These are phyloP conservation scores for Pseudobourletiella spinata DNA, from an alignment of 1,140 invertebrate species.

Conservation along the genomic window DNA sequence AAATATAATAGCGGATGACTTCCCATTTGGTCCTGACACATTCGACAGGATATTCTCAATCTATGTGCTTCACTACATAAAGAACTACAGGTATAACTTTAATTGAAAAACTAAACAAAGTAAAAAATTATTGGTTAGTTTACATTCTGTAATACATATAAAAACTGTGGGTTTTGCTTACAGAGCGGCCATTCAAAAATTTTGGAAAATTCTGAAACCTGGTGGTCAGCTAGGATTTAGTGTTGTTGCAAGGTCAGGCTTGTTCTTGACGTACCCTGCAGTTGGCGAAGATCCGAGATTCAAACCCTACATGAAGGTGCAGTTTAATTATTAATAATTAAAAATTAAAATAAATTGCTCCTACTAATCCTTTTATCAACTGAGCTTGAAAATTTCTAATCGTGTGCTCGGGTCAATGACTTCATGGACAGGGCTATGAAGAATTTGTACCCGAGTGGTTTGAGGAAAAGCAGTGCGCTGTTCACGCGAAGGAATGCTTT, in stretches of 20 bases:
- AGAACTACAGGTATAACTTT: conserved; percentile 2
- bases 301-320: neutral
- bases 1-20: neutral
- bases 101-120: too few relatives aligned
- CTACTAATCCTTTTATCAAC: too few relatives aligned
- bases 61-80: conserved; percentile 16
- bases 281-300: neutral
- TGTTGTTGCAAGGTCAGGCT: neutral
- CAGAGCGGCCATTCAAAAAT: neutral
- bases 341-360: too few relatives aligned
- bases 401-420: too few relatives aligned
- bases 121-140: too few relatives aligned
- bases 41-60: conserved; percentile 9
- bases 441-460: neutral
- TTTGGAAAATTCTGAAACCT: neutral
- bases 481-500: neutral
- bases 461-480: neutral
- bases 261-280: neutral
- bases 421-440: neutral
- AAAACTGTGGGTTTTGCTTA: neutral
- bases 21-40: neutral
- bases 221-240: conserved; percentile 1
- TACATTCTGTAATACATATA: neutral
- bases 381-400: too few relatives aligned
- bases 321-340: neutral